These are phyloP conservation scores for Caenorhabditis latens DNA, from an alignment of 1,140 invertebrate species.

Conservation along the genomic window DNA sequence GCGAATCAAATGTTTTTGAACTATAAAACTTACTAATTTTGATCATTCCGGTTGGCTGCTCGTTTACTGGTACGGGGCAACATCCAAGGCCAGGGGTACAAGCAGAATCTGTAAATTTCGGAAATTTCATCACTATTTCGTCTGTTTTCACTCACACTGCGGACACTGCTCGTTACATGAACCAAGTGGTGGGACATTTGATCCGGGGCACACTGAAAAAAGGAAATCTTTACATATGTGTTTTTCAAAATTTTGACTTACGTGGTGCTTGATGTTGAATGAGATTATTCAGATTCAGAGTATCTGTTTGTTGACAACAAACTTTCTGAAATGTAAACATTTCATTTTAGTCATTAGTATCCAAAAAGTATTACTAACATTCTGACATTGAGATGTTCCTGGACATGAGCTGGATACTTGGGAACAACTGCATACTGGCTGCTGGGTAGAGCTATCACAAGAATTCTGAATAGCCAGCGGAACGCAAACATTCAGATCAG, in stretches of 20 bases:
- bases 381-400: slow-evolving; percentile 66
- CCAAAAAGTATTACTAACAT: slow-evolving; percentile 44
- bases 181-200: slow-evolving; percentile 65
- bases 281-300: slow-evolving; percentile 45
- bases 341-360: background rate
- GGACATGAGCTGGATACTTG: slow-evolving; percentile 62
- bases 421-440: slow-evolving; percentile 29
- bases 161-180: slow-evolving; percentile 64
- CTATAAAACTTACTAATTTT: slow-evolving; percentile 44
- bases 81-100: slow-evolving; percentile 57
- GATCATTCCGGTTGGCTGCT: slow-evolving; percentile 32
- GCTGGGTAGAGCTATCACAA: slow-evolving; percentile 30
- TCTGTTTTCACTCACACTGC: slow-evolving; percentile 4
- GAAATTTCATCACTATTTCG: background rate
- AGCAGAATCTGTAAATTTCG: slow-evolving; percentile 45
- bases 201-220: slow-evolving; percentile 65
- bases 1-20: background rate
- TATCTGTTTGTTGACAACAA: slow-evolving; percentile 61
- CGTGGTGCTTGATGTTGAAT: slow-evolving; percentile 57
- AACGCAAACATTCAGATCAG: slow-evolving; percentile 68
- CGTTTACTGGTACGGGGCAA: slow-evolving; percentile 56
- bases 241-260: background rate
- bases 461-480: slow-evolving; percentile 45
- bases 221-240: background rate
- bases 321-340: slow-evolving; percentile 62